A percentile compares a stretch with the other conserved stretches of the same genome.
phyloP scores from a whole-genome alignment of 37 sponge, comb jelly and placozoan genomes.

The Sycon ciliatum region DNA sequence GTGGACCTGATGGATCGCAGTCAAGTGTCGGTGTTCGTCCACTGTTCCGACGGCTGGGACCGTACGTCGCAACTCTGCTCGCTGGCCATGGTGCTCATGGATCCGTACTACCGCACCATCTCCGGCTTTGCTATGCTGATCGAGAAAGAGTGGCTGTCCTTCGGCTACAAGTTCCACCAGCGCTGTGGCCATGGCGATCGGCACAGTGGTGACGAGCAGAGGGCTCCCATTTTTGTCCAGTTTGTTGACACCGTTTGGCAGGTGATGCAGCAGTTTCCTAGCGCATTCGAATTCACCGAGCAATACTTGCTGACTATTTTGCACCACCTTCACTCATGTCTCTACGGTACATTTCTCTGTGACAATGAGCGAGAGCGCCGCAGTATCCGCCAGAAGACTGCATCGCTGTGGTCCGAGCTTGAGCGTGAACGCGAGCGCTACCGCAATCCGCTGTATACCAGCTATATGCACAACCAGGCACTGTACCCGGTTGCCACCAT shows the following conservation, averaged over 20 bases:
- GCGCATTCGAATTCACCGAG: slow-evolving; percentile 95
- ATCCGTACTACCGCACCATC: slow-evolving; percentile 86
- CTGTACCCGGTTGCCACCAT: slow-evolving; percentile 71
- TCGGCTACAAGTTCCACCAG: slow-evolving; percentile 85
- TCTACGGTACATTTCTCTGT: slow-evolving; percentile 87
- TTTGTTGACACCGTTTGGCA: slow-evolving; percentile 99
- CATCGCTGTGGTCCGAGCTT: slow-evolving; percentile 70
- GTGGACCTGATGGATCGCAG: slow-evolving; percentile 66
- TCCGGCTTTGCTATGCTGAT: slow-evolving; percentile 74
- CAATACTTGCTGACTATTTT: slow-evolving; percentile 75
- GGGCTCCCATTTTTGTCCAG: slow-evolving; percentile 92
- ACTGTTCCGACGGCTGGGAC: slow-evolving; percentile 98
- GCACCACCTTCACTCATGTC: slow-evolving; percentile 89
- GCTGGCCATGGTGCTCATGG: slow-evolving; percentile 84
- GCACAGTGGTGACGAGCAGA: slow-evolving; percentile 74
- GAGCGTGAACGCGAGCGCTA: slow-evolving; percentile 55
- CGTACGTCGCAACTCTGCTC: slow-evolving; percentile 75
- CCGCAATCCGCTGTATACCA: slow-evolving; percentile 64
- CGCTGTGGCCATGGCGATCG: slow-evolving; percentile 84
- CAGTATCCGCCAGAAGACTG: slow-evolving; percentile 53
- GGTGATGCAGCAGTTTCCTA: slow-evolving; percentile 81
- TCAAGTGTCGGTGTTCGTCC: slow-evolving; percentile 73
- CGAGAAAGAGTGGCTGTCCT: slow-evolving; percentile 95
- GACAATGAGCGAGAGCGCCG: slow-evolving; percentile 65
- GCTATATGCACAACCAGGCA: slow-evolving; percentile 53